These are phyloP conservation scores for Trachops cirrhosus DNA, from an alignment of 2,797 vertebrate species.

Conservation along the genomic window DNA sequence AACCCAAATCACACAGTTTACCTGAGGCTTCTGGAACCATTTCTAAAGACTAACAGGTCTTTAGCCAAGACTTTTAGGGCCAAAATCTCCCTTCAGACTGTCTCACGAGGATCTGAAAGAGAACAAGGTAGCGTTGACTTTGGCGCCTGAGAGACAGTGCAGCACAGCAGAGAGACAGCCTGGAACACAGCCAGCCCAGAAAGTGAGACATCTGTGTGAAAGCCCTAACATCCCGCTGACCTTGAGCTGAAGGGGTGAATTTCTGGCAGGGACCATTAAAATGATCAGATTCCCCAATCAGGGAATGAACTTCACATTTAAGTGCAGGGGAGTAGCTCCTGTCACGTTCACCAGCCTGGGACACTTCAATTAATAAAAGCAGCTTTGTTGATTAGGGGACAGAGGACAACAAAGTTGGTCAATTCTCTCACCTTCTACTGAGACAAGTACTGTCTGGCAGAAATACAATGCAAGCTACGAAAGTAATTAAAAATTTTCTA, in stretches of 20 bases:
- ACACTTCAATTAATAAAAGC: background rate
- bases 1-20: background rate
- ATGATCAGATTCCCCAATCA: background rate
- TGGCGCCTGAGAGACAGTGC: background rate
- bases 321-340: background rate
- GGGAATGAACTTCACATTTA: background rate
- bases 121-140: background rate
- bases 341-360: background rate
- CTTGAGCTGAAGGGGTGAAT: background rate
- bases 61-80: background rate
- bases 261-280: background rate
- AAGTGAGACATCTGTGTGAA: background rate
- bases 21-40: background rate
- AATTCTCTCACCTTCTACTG: background rate
- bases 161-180: background rate
- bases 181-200: background rate
- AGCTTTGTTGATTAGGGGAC: background rate
- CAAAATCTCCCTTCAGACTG: background rate
- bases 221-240: background rate
- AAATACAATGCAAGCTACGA: conserved; percentile 10
- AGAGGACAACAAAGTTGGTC: background rate
- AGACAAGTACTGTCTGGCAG: background rate
- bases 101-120: background rate
- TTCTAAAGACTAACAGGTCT: background rate
- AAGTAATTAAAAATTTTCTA: background rate